Evolutionary conservation across 2,113 vertebrate species (phyloP), one percentile per base, ranked within the genome.

Genomic region (Cisticola juncidis): DNA sequence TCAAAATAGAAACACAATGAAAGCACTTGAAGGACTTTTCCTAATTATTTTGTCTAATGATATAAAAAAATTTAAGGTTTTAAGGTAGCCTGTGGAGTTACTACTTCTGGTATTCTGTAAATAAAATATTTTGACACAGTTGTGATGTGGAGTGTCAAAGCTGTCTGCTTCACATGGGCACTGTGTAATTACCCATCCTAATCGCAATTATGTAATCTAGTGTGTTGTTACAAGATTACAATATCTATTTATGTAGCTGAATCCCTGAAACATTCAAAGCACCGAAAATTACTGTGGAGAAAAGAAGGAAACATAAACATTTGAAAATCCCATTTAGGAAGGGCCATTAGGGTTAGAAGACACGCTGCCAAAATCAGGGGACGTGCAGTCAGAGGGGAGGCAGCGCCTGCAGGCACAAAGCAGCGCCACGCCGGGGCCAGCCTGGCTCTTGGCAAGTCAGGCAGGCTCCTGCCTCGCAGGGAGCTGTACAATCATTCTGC

Each of bases 111-210:
- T 92, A n/a, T 36, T 96, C 66, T 86, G 88, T 96, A 97, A 97
- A 95, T 96, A 97, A 96, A 96, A 93, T 93, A 90, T 90, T 96
- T 93, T 94, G 96, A 95, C 86, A 91, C 23, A 24, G 79, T 86
- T 88, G 93, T 80, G 86, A 93, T 92, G 54, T 28, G 48, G 71
- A 92, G 82, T 73, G 72, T 91, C 2, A 17, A 76, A 97, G 81
- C 95, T 92, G 92, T 81, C 95, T 95, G 79, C 82, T 90, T 92
- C 90, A 60, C 80, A 60, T 82, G 92, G 94, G 93, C 91, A 83
- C 88, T 77, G 62, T 95, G 88, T 96, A 95, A 96, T 97, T 96
- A 96, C 76, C 83, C 92, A 79, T 95, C 93, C 86, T 96, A 95
- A 95, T 95, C 36, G 2, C 92, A 94, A 93, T 97, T 95, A 96